phyloP scores from a whole-genome alignment of 2,113 vertebrate species.

The Chrysemys picta region DNA sequence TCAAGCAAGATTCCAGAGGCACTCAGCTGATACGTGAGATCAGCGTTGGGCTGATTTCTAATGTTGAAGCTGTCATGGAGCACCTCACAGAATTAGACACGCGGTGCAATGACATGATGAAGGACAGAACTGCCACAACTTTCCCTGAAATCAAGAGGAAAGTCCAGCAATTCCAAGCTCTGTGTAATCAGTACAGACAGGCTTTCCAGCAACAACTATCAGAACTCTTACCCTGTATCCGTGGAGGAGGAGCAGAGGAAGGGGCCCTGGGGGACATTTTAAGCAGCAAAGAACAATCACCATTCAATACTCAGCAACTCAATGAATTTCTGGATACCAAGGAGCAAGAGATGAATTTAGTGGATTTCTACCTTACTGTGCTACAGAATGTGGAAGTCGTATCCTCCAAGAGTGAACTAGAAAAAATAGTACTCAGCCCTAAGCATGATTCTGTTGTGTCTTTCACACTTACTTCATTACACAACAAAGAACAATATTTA shows the following conservation, averaged over 20 bases:
- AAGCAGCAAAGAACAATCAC: not conserved
- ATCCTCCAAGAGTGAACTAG: not conserved
- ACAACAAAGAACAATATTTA: too few relatives aligned
- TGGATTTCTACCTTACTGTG: not conserved
- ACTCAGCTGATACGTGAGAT: slow-evolving; percentile 57
- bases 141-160: slow-evolving; percentile 57
- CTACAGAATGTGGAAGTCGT: not conserved
- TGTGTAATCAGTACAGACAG: not conserved
- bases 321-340: not conserved
- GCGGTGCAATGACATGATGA: slow-evolving; percentile 57
- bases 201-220: not conserved
- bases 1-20: slow-evolving; percentile 52
- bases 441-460: too few relatives aligned
- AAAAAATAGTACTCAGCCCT: not conserved
- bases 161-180: slow-evolving; percentile 16
- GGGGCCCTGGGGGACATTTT: slow-evolving; percentile 17
- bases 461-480: too few relatives aligned
- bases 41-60: not conserved
- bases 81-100: slow-evolving; percentile 37
- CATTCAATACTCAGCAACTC: slow-evolving; percentile 13
- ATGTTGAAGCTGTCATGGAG: slow-evolving; percentile 34
- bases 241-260: slow-evolving; percentile 43
- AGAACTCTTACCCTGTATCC: slow-evolving; percentile 42
- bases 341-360: too few relatives aligned
- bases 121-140: not conserved